A percentile compares a stretch with the other conserved stretches of the same genome.
These are phyloP conservation scores for Alloplasta piceator DNA, from an alignment of 2,888 invertebrate species.

Conservation along the genomic window DNA sequence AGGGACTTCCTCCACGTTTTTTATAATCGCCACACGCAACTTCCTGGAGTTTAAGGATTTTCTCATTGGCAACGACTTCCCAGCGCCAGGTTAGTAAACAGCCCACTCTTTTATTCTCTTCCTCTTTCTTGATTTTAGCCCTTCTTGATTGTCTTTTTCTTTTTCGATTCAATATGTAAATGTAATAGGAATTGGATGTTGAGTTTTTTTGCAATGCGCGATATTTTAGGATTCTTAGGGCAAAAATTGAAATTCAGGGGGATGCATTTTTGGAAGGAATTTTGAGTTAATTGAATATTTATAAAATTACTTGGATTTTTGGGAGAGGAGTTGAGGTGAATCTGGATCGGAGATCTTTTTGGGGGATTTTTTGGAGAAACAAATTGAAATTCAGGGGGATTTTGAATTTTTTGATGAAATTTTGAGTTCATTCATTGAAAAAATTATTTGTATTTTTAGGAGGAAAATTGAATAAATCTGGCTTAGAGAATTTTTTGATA, in stretches of 20 bases:
- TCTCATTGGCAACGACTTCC: conserved; percentile 35
- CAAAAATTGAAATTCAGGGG: not conserved
- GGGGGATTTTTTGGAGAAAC: too few species aligned
- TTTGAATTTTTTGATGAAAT: not conserved
- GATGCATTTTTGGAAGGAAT: not conserved
- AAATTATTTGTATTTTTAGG: not conserved
- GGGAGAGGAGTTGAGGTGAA: too few species aligned
- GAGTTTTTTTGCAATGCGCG: conserved; percentile 9
- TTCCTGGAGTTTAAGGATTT: conserved; percentile 19
- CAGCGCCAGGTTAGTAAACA: conserved; percentile 59
- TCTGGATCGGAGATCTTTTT: too few species aligned
- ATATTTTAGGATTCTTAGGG: not conserved
- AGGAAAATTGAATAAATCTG: too few species aligned
- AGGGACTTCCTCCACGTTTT: not conserved
- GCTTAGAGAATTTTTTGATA: too few species aligned
- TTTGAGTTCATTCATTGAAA: not conserved
- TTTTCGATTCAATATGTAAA: not conserved
- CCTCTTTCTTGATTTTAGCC: not conserved
- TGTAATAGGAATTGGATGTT: too few species aligned
- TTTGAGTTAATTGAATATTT: not conserved
- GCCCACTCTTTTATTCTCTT: conserved; percentile 13
- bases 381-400: not conserved
- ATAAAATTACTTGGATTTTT: not conserved
- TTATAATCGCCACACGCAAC: not conserved
- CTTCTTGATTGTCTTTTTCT: conserved; percentile 15